phyloP scores from a whole-genome alignment of 2,888 invertebrate genomes.

The Meiosimyza platycephala region DNA sequence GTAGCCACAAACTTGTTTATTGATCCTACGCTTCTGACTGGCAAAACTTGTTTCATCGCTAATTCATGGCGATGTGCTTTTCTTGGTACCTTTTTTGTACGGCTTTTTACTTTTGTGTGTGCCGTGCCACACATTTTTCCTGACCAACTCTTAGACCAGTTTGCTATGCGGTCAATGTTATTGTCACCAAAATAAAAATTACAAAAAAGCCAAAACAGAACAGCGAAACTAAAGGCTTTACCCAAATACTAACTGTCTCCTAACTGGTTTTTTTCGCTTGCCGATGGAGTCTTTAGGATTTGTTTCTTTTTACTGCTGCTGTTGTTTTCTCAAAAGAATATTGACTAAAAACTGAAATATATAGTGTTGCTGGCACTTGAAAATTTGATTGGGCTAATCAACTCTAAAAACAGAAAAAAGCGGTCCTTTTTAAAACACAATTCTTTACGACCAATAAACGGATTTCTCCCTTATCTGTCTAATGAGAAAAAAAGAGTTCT shows the following conservation, averaged over 20 bases:
- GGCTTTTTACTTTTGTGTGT: background rate
- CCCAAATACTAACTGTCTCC: constrained; percentile 17
- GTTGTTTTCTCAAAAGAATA: too few relatives aligned
- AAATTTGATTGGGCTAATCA: too few relatives aligned
- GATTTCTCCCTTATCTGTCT: too few relatives aligned
- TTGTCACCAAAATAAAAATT: constrained; percentile 32
- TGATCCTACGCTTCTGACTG: constrained; percentile 22
- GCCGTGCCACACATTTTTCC: background rate
- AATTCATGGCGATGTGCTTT: constrained; percentile 9
- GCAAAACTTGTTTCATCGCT: constrained; percentile 38
- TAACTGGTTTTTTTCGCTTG: constrained; percentile 22
- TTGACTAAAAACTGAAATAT: too few relatives aligned
- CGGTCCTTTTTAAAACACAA: background rate
- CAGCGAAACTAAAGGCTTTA: background rate
- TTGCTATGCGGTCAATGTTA: constrained; percentile 37
- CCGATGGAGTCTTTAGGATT: too few relatives aligned
- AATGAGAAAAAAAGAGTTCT: too few relatives aligned
- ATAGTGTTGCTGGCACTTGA: too few relatives aligned
- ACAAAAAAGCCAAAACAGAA: background rate
- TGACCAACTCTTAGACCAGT: constrained; percentile 10
- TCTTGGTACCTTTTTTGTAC: background rate
- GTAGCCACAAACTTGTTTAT: constrained; percentile 1
- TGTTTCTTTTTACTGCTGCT: too few relatives aligned
- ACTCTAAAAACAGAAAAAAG: too few relatives aligned
- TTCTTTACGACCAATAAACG: too few relatives aligned